These are phyloP conservation scores for Fopius arisanus DNA, from an alignment of 1,140 invertebrate species.

Conservation along the genomic window DNA sequence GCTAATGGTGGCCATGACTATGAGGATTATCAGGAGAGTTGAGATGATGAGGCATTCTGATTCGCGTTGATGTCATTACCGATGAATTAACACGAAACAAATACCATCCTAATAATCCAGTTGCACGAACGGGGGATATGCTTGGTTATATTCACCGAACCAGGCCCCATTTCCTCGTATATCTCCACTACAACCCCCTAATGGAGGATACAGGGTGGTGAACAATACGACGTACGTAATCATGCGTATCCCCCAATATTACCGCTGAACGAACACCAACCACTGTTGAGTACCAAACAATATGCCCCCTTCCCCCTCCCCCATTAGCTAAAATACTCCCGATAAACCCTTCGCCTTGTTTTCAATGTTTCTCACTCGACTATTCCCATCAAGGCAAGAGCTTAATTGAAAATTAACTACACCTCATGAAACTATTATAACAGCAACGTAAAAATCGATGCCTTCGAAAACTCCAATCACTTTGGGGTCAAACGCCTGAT, in stretches of 20 bases:
- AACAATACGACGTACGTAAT: slow-evolving; percentile 1
- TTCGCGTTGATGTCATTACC: not conserved
- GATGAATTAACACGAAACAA: not conserved
- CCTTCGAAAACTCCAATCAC: not conserved
- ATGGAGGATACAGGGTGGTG: not conserved
- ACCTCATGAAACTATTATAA: not conserved
- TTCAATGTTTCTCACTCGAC: not conserved
- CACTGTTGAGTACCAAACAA: not conserved
- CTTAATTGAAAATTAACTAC: not conserved
- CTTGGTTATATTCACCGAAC: not conserved
- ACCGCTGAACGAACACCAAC: not conserved
- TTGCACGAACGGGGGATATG: not conserved
- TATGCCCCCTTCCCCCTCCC: not conserved
- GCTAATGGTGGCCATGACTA: too few species aligned
- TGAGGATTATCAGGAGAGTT: not conserved
- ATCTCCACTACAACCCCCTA: not conserved
- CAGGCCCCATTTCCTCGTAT: not conserved
- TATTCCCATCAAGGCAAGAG: not conserved
- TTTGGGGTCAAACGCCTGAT: slow-evolving; percentile 4
- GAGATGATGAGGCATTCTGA: not conserved
- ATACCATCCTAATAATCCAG: not conserved
- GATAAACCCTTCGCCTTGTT: not conserved
- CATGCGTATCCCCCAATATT: slow-evolving; percentile 1
- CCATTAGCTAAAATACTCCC: not conserved
- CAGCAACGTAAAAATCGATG: not conserved